phyloP scores from a whole-genome alignment of 2,113 vertebrate genomes.

The Heloderma charlesbogerti region DNA sequence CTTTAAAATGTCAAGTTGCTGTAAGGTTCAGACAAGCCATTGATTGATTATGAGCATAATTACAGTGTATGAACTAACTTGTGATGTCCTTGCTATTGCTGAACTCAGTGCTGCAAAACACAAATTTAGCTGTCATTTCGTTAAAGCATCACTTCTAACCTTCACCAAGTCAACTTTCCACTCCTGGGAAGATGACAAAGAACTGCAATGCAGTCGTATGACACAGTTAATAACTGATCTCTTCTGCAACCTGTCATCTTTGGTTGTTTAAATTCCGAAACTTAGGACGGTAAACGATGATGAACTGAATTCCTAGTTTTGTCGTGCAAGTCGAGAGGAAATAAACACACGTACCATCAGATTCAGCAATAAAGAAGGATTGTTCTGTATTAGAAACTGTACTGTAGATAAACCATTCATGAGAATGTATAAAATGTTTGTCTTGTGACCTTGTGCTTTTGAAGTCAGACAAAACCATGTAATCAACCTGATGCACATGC shows the following conservation, averaged over 20 bases:
- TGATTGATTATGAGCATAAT: slow-evolving; percentile 62
- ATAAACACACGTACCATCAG: slow-evolving; percentile 78
- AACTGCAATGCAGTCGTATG: slow-evolving; percentile 66
- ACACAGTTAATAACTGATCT: slow-evolving; percentile 66
- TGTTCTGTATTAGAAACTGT: slow-evolving; percentile 83
- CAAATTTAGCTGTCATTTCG: slow-evolving; percentile 64
- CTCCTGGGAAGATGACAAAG: slow-evolving; percentile 62
- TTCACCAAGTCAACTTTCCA: slow-evolving; percentile 68
- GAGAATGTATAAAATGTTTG: slow-evolving; percentile 85
- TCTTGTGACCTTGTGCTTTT: slow-evolving; percentile 90
- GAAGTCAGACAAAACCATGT: slow-evolving; percentile 85
- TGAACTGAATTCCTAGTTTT: slow-evolving; percentile 74
- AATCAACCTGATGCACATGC: slow-evolving; percentile 80
- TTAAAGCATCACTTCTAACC: slow-evolving; percentile 62
- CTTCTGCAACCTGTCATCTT: slow-evolving; percentile 75
- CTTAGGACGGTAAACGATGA: slow-evolving; percentile 57
- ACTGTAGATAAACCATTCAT: slow-evolving; percentile 87
- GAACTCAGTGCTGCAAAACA: slow-evolving; percentile 70
- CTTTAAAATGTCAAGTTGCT: slow-evolving; percentile 54
- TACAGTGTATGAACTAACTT: slow-evolving; percentile 67
- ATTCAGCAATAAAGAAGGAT: slow-evolving; percentile 89
- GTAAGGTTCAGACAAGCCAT: slow-evolving; percentile 59
- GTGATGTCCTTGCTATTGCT: slow-evolving; percentile 68
- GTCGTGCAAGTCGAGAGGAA: slow-evolving; percentile 75
- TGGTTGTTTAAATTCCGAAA: slow-evolving; percentile 63